phyloP scores from a whole-genome alignment of 2,797 vertebrate genomes.

The Poecilia wingei region DNA sequence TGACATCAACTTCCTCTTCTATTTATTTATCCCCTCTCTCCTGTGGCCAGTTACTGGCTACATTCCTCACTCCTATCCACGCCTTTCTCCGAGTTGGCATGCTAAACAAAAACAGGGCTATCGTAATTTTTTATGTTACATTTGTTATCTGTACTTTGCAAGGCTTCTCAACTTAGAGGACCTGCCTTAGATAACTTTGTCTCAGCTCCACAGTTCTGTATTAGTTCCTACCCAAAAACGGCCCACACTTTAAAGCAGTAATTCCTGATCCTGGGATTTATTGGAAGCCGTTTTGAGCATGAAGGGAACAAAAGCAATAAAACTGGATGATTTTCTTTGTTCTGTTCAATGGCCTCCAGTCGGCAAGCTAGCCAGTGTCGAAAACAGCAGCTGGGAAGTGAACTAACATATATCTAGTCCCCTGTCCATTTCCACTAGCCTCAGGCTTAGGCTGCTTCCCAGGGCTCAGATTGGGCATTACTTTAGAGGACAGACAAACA shows the following conservation, averaged over 20 bases:
- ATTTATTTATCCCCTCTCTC: constrained; percentile 82
- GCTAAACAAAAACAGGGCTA: constrained; percentile 25
- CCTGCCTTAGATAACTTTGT: constrained; percentile 14
- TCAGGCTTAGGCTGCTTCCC: constrained; percentile 70
- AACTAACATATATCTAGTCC: constrained; percentile 79
- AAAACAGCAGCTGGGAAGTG: constrained; percentile 74
- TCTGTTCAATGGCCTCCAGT: constrained; percentile 69
- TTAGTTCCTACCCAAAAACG: constrained; percentile 44
- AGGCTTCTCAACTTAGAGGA: constrained; percentile 25
- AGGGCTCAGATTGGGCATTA: constrained; percentile 71
- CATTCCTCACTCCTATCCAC: constrained; percentile 48
- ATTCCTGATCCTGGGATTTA: constrained; percentile 50
- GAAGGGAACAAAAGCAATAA: constrained; percentile 63
- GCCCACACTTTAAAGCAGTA: constrained; percentile 46
- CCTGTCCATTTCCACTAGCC: constrained; percentile 77
- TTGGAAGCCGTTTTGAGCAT: constrained; percentile 44
- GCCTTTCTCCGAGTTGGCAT: constrained; percentile 56
- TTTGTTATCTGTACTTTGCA: constrained; percentile 24
- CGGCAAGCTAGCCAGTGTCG: constrained; percentile 70
- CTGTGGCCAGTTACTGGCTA: constrained; percentile 74
- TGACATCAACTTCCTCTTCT: constrained; percentile 85
- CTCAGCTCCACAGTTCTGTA: constrained; percentile 16
- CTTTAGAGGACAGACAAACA: constrained; percentile 80
- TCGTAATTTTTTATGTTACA: constrained; percentile 40
- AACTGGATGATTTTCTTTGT: constrained; percentile 70